Evolutionary conservation across 2,113 vertebrate genomes (phyloP).

Genomic region (Myrmecophaga tridactyla): DNA sequence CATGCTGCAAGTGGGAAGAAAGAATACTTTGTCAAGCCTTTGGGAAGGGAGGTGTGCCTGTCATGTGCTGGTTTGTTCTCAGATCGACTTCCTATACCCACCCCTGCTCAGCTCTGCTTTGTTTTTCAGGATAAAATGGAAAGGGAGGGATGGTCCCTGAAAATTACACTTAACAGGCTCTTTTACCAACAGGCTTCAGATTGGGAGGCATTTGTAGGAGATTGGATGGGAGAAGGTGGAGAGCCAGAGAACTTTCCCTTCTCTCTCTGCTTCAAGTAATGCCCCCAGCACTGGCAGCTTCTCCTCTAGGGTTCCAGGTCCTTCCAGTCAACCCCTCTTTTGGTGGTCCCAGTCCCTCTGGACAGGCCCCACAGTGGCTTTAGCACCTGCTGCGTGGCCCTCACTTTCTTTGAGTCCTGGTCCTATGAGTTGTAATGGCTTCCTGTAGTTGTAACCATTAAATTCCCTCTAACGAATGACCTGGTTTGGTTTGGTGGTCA

Average conservation of each 20-base stretch:
- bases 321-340: background rate
- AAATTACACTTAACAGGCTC: background rate
- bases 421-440: background rate
- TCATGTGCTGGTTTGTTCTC: background rate
- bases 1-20: background rate
- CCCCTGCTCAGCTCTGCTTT: background rate
- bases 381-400: background rate
- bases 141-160: background rate
- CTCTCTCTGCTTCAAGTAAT: background rate
- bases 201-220: background rate
- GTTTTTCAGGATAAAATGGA: rapidly evolving
- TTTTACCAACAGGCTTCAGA: background rate
- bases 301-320: background rate
- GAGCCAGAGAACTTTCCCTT: background rate
- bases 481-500: too few species aligned
- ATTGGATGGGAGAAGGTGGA: rapidly evolving
- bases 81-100: background rate
- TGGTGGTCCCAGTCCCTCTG: background rate
- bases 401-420: rapidly evolving
- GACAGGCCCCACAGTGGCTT: background rate
- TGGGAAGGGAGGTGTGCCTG: background rate
- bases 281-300: background rate
- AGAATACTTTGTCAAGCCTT: background rate
- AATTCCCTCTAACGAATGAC: background rate
- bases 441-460: background rate